Evolutionary conservation across 2,113 vertebrate species (phyloP).

Genomic region (Gulo gulo): DNA sequence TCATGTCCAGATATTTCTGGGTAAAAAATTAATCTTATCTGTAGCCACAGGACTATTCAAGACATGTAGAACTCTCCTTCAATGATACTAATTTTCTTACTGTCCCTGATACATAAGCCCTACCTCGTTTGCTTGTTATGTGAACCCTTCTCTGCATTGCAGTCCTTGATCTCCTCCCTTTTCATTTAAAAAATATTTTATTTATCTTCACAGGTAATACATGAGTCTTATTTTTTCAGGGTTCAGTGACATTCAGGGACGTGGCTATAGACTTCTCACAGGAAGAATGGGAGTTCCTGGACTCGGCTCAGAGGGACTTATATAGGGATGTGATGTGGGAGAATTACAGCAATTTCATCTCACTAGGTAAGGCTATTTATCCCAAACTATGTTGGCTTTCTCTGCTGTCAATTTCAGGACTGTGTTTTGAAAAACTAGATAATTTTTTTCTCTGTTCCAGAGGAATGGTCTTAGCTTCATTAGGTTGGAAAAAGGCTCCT

Average conservation of each 20-base stretch:
- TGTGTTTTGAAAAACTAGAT: background rate
- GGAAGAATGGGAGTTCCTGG: conserved; percentile 74
- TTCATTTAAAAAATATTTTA: background rate
- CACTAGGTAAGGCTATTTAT: conserved; percentile 55
- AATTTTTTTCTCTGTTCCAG: background rate
- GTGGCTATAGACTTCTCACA: conserved; percentile 74
- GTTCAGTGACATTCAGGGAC: conserved; percentile 69
- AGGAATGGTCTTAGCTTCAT: background rate
- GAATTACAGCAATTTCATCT: conserved; percentile 70
- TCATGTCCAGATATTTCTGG: conserved; percentile 2
- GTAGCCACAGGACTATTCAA: background rate
- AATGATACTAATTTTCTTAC: background rate
- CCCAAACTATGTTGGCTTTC: background rate
- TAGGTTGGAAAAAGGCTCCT: background rate
- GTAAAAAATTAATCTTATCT: background rate
- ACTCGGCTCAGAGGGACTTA: conserved; percentile 64
- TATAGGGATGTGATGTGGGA: conserved; percentile 77
- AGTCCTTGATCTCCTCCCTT: background rate
- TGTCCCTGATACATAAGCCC: background rate
- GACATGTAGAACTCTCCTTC: background rate
- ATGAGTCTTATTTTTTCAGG: conserved; percentile 46
- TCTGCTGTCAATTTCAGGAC: background rate
- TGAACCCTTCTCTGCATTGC: background rate
- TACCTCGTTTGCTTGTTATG: background rate
- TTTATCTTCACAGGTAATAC: conserved; percentile 10